Evolutionary conservation across 2,797 vertebrate genomes (phyloP).

Genomic region (Knipowitschia caucasica): DNA sequence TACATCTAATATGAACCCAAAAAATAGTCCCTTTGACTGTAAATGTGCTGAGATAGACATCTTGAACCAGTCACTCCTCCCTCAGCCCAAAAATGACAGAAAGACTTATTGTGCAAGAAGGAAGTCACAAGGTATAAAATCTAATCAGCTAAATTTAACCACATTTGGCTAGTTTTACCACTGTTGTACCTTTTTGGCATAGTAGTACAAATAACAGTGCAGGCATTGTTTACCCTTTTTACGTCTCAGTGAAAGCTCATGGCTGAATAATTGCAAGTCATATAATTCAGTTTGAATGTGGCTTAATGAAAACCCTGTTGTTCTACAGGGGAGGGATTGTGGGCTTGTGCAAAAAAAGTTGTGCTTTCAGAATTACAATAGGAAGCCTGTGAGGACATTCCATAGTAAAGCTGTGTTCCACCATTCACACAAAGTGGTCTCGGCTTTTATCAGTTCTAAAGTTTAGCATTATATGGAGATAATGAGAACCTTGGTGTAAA

Average conservation of each 20-base stretch:
- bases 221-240: too few species aligned
- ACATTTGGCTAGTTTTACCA: not conserved
- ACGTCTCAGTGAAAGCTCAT: too few species aligned
- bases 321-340: conserved; percentile 12
- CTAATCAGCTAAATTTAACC: not conserved
- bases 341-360: conserved; percentile 4
- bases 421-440: conserved; percentile 21
- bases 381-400: conserved; percentile 53
- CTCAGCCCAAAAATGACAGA: conserved; percentile 14
- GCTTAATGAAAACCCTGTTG: conserved; percentile 34
- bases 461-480: not conserved
- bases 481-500: not conserved
- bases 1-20: conserved; percentile 5
- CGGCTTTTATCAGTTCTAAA: conserved; percentile 4
- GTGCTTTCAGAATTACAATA: conserved; percentile 59
- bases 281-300: not conserved
- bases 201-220: too few species aligned
- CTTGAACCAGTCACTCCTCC: conserved; percentile 13
- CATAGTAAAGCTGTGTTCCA: conserved; percentile 41
- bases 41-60: conserved; percentile 29
- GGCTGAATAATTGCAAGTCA: too few species aligned
- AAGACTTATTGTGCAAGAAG: conserved; percentile 22
- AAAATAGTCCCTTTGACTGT: conserved; percentile 36
- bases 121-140: conserved; percentile 4
- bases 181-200: too few species aligned